These are phyloP conservation scores for Pollachius pollachius DNA, from an alignment of 2,113 vertebrate genomes.

Conservation along the genomic window DNA sequence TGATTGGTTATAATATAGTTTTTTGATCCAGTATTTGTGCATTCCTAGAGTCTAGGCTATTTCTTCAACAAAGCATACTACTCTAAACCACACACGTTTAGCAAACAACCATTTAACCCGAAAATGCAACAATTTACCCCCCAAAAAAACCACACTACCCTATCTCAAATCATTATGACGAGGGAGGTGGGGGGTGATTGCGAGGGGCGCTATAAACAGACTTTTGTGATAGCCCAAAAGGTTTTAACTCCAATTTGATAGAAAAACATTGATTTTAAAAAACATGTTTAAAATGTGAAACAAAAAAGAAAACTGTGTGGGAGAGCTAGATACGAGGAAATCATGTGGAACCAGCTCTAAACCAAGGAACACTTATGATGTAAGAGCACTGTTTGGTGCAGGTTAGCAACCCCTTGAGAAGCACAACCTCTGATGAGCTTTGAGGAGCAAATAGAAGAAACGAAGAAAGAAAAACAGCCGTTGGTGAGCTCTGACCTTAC, in stretches of 20 bases:
- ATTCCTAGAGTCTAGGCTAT: background rate
- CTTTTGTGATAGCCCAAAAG: slow-evolving; percentile 45
- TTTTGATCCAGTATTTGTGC: background rate
- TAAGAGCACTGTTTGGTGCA: slow-evolving; percentile 93
- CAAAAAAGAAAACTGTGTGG: slow-evolving; percentile 71
- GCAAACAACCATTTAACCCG: slow-evolving; percentile 30
- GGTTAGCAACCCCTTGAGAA: slow-evolving; percentile 59
- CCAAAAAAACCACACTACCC: slow-evolving; percentile 52
- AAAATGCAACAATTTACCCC: background rate
- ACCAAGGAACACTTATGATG: slow-evolving; percentile 83
- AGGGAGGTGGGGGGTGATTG: slow-evolving; percentile 47
- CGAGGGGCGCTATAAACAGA: slow-evolving; percentile 66
- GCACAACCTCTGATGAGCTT: slow-evolving; percentile 49
- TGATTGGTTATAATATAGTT: background rate
- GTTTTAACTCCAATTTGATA: slow-evolving; percentile 41
- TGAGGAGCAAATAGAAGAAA: slow-evolving; percentile 69
- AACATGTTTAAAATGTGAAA: slow-evolving; percentile 81
- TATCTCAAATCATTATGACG: slow-evolving; percentile 72
- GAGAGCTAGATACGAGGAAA: background rate
- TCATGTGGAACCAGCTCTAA: background rate
- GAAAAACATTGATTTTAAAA: slow-evolving; percentile 73
- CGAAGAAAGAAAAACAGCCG: background rate
- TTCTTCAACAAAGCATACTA: slow-evolving; percentile 5
- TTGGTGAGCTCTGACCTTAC: no score
- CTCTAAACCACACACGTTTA: background rate